These are phyloP conservation scores for Agrotis exclamationis DNA, from an alignment of 2,888 invertebrate genomes.

Conservation along the genomic window DNA sequence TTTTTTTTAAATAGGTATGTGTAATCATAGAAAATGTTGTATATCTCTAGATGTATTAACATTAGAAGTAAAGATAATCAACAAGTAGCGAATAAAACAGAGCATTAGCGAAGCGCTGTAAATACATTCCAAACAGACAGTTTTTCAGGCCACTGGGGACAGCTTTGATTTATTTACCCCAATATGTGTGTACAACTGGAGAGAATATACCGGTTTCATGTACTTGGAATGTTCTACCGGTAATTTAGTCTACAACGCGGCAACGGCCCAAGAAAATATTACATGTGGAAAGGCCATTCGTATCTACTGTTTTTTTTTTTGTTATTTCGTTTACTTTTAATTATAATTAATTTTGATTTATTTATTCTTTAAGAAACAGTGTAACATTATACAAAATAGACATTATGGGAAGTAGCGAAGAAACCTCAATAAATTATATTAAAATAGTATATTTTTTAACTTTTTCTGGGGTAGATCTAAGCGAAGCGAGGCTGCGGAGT, in stretches of 20 bases:
- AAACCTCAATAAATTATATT: too few relatives aligned
- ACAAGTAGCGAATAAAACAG: constrained; percentile 21
- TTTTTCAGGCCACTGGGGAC: constrained; percentile 7
- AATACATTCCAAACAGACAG: neutral
- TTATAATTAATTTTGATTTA: too few relatives aligned
- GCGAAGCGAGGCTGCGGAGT: too few relatives aligned
- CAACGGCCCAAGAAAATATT: neutral
- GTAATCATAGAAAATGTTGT: too few relatives aligned
- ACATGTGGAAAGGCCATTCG: neutral
- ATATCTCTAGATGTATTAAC: too few relatives aligned
- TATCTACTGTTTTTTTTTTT: neutral
- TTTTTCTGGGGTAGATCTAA: too few relatives aligned
- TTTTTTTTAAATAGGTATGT: too few relatives aligned
- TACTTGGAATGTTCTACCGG: neutral
- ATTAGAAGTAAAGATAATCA: constrained; percentile 10
- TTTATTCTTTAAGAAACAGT: too few relatives aligned
- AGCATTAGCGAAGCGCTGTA: neutral
- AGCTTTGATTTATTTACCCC: constrained; percentile 20
- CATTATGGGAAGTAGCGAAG: too few relatives aligned
- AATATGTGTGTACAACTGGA: constrained; percentile 5
- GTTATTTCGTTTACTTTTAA: too few relatives aligned
- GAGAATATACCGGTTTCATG: neutral
- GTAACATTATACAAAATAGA: too few relatives aligned
- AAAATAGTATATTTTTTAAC: too few relatives aligned
- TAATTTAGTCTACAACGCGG: constrained; percentile 5